A percentile compares a stretch with the other conserved stretches of the same genome.
Conservation (phyloP, 2,113 vertebrate genomes). For the Neomonachus schauinslandi region DNA sequence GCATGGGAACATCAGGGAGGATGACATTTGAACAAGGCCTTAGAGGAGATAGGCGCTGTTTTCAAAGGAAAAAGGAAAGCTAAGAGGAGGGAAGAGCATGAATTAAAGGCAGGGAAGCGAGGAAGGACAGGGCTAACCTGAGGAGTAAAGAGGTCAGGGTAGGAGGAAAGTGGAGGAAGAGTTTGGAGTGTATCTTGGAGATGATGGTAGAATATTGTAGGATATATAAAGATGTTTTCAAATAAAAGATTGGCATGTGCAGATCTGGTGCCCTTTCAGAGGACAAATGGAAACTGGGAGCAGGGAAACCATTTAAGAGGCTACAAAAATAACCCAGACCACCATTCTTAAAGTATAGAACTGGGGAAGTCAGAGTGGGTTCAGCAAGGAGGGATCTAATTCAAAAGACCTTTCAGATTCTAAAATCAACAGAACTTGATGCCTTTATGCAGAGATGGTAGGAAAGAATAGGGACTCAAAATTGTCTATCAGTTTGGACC, state of each 20-base stretch:
- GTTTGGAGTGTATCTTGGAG: background rate
- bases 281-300: background rate
- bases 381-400: background rate
- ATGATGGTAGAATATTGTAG: background rate
- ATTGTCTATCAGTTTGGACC: accelerated
- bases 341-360: background rate
- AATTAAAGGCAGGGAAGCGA: background rate
- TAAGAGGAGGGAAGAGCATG: background rate
- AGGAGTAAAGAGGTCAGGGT: background rate
- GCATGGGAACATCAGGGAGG: background rate
- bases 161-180: background rate
- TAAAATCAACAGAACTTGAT: background rate
- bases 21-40: background rate
- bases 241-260: background rate
- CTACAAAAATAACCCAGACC: background rate
- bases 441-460: background rate
- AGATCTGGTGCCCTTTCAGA: background rate
- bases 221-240: background rate
- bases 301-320: background rate
- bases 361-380: background rate
- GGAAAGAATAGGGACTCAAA: background rate
- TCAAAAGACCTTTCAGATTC: background rate
- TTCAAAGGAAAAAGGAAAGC: background rate
- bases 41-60: background rate
- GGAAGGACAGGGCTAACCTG: background rate